Evolutionary conservation across 2,113 vertebrate species (phyloP).

Genomic region (Saguinus midas): DNA sequence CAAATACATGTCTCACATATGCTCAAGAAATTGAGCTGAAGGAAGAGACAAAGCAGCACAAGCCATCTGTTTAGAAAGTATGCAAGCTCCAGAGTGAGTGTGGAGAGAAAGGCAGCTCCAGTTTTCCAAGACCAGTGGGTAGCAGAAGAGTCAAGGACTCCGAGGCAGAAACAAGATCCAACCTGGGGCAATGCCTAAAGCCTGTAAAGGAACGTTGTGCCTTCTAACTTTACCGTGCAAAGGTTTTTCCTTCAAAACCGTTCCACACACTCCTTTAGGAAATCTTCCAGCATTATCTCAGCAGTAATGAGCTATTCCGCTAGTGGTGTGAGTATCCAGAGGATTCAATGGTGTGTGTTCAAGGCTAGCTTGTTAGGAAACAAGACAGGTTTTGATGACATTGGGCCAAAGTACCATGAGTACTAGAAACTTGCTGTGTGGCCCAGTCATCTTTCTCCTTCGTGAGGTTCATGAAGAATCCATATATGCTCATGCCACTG

Average conservation of each 20-base stretch:
- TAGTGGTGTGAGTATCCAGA: neutral
- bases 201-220: neutral
- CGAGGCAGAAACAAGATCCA: neutral
- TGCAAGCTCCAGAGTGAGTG: neutral
- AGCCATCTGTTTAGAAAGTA: constrained; percentile 11
- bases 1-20: constrained; percentile 42
- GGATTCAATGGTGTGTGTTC: neutral
- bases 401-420: neutral
- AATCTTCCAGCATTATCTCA: neutral
- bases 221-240: neutral
- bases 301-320: neutral
- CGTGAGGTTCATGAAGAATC: neutral
- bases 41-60: constrained; percentile 44
- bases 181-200: neutral
- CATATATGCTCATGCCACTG: neutral
- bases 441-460: neutral
- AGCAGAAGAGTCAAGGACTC: neutral
- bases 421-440: neutral
- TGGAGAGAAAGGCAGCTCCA: neutral
- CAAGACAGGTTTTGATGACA: neutral
- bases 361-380: neutral
- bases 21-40: constrained; percentile 61
- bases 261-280: neutral
- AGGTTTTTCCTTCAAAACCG: neutral
- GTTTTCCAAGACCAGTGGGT: neutral